Evolutionary conservation across 2,888 invertebrate genomes (phyloP), one percentile per base, ranked within the genome.

Genomic region (Ennomos quercinarius): DNA sequence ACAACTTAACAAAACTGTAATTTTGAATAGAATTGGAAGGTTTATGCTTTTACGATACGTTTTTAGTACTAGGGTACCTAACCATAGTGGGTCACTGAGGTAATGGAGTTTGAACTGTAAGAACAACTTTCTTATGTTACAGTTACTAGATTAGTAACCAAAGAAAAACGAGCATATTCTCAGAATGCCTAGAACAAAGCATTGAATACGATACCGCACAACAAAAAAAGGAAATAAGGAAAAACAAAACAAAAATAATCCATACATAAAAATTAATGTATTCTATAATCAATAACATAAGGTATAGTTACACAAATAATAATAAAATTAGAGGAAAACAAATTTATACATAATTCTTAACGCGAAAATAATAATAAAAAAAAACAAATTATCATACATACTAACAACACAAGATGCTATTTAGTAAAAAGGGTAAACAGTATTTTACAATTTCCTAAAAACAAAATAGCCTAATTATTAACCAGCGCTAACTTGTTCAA

Each of bases 251-350:
- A 84, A 89, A 90, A 86, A 83, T 57, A 70, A 84, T 84, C 78
- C 87, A 89, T 92, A 92, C 91, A 91, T 92, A 91, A 91, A 91
- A 91, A 91, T 90, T 87, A 91, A 81, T 92, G 91, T 91, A 92
- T 91, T 92, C 89, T 92, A 91, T 91, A 82, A 87, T 91, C 90
- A 89, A 91, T 91, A 91, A 91, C 91, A 91, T 91, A 91, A 83
- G 81, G 87, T 89, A 89, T 89, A 89, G 86, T 90, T 90, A 91
- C 91, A 91, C 89, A 88, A 87, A 90, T 87, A 91, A 91, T 90
- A 92, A 91, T 90, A 92, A 91, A 90, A 91, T 91, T 89, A 91
- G 77, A 86, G 82, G 84, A 91, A 92, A 92, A 91, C 91, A 91
- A 91, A 86, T 90, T 91, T 91, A 89, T 91, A 91, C 89, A 90